Base-by-base conservation (phyloP, 92 coral and sea anemone genomes). In the Hydrozoanthus gracilis region DNA sequence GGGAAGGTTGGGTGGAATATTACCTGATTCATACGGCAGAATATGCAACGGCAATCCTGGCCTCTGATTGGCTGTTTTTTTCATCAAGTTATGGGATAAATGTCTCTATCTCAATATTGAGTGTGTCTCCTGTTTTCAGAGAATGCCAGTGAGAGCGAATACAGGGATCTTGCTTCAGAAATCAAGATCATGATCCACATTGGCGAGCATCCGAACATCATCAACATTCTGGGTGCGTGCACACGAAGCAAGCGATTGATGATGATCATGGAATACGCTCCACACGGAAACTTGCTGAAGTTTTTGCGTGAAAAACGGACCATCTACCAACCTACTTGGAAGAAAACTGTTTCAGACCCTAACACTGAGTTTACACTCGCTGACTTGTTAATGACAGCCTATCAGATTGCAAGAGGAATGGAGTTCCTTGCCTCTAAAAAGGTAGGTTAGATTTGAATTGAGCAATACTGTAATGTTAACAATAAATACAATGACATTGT, bases 211-310 rank as follows among this genome's bases (percentile, higher is more conserved):
- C 90, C 90, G 82, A 95, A 95, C 89, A 95, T 95, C 16, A 89
- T 95, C 78, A 95, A 95, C 74, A 90, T 95, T 71, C 95, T 93
- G 35, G 98, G 98, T 60, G 98, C 98, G 39, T 95, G 98, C 67
- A 95, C 98, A 35, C 92, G 91, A 5, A 95, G 98, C 20, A 91
- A 89, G 44, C 87, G 94, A 18, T 90, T 95, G 65, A 91, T 93
- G 92, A 80, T 95, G n/a, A 95, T 95, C 55, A 88, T 95, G 83
- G 98, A 95, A 89, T 95, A 88, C 77, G 95, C 96, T 70, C 96
- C 98, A 6, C 89, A 92, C 87, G 98, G 98, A 9, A 78, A 87
- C 91, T 76, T 95, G 79, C 60, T 95, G 76, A 76, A 90, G 27
- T 95, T 95, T 73, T 91, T 95, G 7, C 82, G 98, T 15, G 83